A percentile compares a stretch with the other conserved stretches of the same genome.
Evolutionary conservation across 2,113 vertebrate species (phyloP).

Genomic region (Callionymus lyra): DNA sequence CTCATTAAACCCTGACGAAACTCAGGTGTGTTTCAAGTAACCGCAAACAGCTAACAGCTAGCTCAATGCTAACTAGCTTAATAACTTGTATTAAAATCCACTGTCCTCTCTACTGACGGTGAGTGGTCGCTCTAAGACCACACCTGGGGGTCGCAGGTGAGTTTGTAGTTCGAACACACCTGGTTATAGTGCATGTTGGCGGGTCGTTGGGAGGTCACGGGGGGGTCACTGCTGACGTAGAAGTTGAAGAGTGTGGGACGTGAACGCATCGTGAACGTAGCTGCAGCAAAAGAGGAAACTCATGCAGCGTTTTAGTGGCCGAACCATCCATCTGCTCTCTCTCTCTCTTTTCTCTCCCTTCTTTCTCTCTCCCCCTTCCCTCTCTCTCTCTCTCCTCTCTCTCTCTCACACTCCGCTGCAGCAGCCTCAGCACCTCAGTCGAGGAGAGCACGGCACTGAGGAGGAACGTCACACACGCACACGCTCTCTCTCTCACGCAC

Average conservation of each 20-base stretch:
- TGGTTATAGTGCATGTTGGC: no score
- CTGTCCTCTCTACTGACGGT: no score
- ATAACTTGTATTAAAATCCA: no score
- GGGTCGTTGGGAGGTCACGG: background rate
- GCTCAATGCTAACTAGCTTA: no score
- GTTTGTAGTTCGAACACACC: no score
- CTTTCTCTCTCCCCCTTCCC: background rate
- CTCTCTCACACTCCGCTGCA: slow-evolving; percentile 51
- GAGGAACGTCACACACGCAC: slow-evolving; percentile 49
- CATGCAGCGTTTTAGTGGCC: background rate
- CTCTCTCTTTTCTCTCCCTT: slow-evolving; percentile 1
- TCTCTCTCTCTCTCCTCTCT: slow-evolving; percentile 11
- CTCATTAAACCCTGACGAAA: no score
- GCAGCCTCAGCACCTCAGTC: slow-evolving; percentile 54
- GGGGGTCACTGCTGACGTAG: background rate
- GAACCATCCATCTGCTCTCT: background rate
- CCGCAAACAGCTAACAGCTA: no score
- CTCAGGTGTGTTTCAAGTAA: no score
- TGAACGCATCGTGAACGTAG: slow-evolving; percentile 7
- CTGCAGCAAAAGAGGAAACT: slow-evolving; percentile 20
- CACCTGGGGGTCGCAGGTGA: no score
- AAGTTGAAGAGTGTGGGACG: no score
- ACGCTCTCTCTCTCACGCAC: slow-evolving; percentile 7
- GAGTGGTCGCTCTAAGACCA: no score
- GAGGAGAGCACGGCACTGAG: slow-evolving; percentile 57